These are phyloP conservation scores for Bugula neritina DNA, from an alignment of 2,888 invertebrate genomes.

Conservation along the genomic window DNA sequence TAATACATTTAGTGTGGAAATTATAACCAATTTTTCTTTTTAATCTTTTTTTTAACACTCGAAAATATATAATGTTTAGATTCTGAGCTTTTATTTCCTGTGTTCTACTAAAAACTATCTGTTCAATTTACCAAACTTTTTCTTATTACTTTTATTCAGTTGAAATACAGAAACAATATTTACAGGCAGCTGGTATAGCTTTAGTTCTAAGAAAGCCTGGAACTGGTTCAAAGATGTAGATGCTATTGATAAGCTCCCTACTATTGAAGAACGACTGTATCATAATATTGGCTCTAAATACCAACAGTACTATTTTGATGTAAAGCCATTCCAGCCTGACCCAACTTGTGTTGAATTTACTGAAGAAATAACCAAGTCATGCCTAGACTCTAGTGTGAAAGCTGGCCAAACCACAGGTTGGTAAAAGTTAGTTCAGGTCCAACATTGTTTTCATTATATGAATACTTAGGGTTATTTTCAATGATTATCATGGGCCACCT, in stretches of 20 bases:
- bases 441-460: too few species aligned
- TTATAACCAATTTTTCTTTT: too few species aligned
- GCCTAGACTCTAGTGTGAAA: not conserved
- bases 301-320: conserved; percentile 9
- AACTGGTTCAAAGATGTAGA: conserved; percentile 35
- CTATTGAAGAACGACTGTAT: conserved; percentile 36
- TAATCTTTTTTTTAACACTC: too few species aligned
- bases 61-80: too few species aligned
- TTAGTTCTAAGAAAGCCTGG: conserved; percentile 37
- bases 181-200: conserved; percentile 22
- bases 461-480: too few species aligned
- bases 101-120: too few species aligned
- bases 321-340: not conserved
- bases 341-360: not conserved
- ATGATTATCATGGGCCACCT: too few species aligned
- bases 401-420: not conserved
- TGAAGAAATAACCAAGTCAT: conserved; percentile 17
- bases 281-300: conserved; percentile 7
- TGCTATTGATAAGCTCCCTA: conserved; percentile 32
- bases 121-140: too few species aligned
- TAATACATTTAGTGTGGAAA: too few species aligned
- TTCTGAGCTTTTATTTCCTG: too few species aligned
- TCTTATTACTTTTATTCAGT: too few species aligned
- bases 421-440: not conserved
- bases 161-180: too few species aligned